Evolutionary conservation across 2,888 invertebrate species (phyloP).

Genomic region (Eupithecia centaureata): DNA sequence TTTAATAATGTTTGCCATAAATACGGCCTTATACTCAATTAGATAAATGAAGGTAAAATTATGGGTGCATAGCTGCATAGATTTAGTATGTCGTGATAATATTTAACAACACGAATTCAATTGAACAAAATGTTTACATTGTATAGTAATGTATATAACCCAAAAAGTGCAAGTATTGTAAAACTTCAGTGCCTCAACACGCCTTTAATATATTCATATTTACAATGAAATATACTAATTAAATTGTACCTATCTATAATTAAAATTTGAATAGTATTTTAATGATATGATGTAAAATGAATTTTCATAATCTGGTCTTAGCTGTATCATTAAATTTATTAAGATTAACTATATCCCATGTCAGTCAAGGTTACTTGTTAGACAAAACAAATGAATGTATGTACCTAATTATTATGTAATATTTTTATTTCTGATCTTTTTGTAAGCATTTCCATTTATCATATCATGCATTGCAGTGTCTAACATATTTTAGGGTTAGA

Average conservation of each 20-base stretch:
- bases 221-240: slow-evolving; percentile 41
- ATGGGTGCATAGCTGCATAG: slow-evolving; percentile 19
- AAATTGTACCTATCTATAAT: slow-evolving; percentile 37
- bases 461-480: background rate
- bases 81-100: slow-evolving; percentile 11
- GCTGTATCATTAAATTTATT: slow-evolving; percentile 72
- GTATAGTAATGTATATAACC: slow-evolving; percentile 16
- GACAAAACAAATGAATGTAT: slow-evolving; percentile 25
- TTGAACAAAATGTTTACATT: slow-evolving; percentile 17
- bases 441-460: slow-evolving; percentile 33
- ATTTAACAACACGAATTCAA: slow-evolving; percentile 16
- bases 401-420: slow-evolving; percentile 14
- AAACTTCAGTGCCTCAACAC: slow-evolving; percentile 43
- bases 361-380: slow-evolving; percentile 33
- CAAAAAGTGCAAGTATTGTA: slow-evolving; percentile 30
- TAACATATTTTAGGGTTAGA: background rate
- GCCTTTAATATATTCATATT: slow-evolving; percentile 40
- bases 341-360: slow-evolving; percentile 44
- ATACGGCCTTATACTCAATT: slow-evolving; percentile 46
- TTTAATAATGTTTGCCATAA: slow-evolving; percentile 67
- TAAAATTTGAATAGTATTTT: slow-evolving; percentile 50
- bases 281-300: slow-evolving; percentile 42
- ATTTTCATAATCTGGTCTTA: slow-evolving; percentile 65
- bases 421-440: slow-evolving; percentile 31
- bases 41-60: slow-evolving; percentile 24